A percentile compares a stretch with the other conserved stretches of the same genome.
Evolutionary conservation across 2,888 invertebrate species (phyloP).

Genomic region (Pseudococcus longispinus): DNA sequence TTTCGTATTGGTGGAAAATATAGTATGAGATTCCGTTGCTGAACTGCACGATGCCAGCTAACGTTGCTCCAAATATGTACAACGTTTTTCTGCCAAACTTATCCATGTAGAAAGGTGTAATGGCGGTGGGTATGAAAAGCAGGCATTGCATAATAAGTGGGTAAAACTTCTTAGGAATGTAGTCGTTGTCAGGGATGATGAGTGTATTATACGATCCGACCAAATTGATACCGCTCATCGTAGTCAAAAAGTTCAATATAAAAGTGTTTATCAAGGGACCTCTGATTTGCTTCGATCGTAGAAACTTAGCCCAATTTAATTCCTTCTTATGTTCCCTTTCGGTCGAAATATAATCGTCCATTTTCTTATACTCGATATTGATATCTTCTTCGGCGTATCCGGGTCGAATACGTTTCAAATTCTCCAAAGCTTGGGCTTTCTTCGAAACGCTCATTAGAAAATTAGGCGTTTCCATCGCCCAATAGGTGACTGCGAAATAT

Average conservation of each 20-base stretch:
- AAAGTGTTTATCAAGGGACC: not conserved
- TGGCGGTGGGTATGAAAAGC: slow-evolving; percentile 2
- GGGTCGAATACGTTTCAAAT: not conserved
- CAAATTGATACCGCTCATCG: slow-evolving; percentile 15
- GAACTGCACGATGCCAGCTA: not conserved
- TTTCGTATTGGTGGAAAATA: not conserved
- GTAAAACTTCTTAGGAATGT: slow-evolving; percentile 34
- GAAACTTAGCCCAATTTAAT: slow-evolving; percentile 28
- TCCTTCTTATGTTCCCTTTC: not conserved
- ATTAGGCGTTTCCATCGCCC: slow-evolving; percentile 46
- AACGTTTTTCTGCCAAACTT: not conserved
- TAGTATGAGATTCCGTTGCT: slow-evolving; percentile 32
- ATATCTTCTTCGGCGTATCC: slow-evolving; percentile 22
- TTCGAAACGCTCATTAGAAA: not conserved
- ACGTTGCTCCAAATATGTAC: not conserved
- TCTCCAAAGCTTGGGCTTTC: not conserved
- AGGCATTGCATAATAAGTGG: slow-evolving; percentile 10
- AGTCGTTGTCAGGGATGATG: slow-evolving; percentile 38
- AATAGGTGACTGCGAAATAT: slow-evolving; percentile 10
- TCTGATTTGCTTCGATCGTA: not conserved
- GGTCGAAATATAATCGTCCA: slow-evolving; percentile 28
- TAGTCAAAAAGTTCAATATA: slow-evolving; percentile 10
- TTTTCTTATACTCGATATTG: not conserved
- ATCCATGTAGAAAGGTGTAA: slow-evolving; percentile 29
- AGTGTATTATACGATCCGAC: slow-evolving; percentile 1